phyloP scores from a whole-genome alignment of 2,797 vertebrate species.

The Pseudotriccus pelzelni region DNA sequence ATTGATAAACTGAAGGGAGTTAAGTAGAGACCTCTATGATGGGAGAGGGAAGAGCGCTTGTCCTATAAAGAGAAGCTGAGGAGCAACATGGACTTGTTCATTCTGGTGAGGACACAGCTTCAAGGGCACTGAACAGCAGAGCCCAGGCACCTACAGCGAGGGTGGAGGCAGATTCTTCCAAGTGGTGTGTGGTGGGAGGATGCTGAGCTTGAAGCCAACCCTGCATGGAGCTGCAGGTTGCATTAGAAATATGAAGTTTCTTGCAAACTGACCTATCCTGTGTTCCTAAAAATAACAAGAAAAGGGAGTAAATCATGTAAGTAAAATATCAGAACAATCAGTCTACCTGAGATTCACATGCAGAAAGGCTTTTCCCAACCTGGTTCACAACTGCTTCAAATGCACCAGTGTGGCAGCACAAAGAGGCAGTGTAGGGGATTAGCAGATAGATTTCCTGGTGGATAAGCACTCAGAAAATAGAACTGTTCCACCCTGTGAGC shows the following conservation, averaged over 20 bases:
- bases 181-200: neutral
- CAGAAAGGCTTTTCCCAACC: neutral
- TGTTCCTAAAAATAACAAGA: neutral
- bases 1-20: neutral
- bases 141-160: neutral
- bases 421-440: neutral
- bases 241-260: neutral
- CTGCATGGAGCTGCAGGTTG: neutral
- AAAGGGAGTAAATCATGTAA: neutral
- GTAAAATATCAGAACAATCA: neutral
- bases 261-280: neutral
- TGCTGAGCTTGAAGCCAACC: neutral
- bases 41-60: neutral
- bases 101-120: neutral
- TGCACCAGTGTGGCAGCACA: neutral
- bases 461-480: neutral
- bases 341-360: neutral
- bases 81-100: neutral
- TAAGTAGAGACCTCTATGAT: neutral
- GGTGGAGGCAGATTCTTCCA: neutral
- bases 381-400: neutral
- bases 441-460: neutral
- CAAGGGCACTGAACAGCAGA: neutral
- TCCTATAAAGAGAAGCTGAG: neutral
- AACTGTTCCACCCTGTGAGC: accelerated